A percentile compares a stretch with the other conserved stretches of the same genome.
phyloP scores from a whole-genome alignment of 1,140 invertebrate genomes.

The Eurosta solidaginis region DNA sequence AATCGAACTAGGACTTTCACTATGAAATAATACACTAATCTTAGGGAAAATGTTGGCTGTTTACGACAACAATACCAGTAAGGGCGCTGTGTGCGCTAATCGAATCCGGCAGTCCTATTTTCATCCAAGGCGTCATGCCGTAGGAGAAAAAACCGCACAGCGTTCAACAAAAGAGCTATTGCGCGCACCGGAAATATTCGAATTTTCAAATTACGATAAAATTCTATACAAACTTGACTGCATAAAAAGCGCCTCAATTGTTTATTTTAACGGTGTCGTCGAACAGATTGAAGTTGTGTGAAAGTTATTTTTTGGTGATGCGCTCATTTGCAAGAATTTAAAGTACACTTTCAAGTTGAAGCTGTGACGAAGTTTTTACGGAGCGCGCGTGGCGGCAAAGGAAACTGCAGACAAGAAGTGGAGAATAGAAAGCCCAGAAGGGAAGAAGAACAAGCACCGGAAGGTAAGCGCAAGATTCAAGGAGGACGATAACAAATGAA shows the following conservation, averaged over 20 bases:
- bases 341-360: conserved; percentile 50
- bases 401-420: background rate
- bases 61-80: no score
- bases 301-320: conserved; percentile 30
- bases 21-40: no score
- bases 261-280: conserved; percentile 6
- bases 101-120: no score
- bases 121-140: no score
- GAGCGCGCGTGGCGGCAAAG: background rate
- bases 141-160: no score
- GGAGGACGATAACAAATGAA: background rate
- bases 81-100: no score
- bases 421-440: background rate
- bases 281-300: background rate
- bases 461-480: background rate
- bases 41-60: no score
- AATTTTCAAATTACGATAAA: background rate
- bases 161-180: background rate
- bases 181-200: background rate
- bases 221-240: background rate
- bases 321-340: conserved; percentile 59
- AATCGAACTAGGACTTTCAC: no score
- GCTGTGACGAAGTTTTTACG: conserved; percentile 18
- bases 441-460: background rate
- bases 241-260: background rate